Evolutionary conservation across 2,888 invertebrate genomes (phyloP).

Genomic region (Electrophaes corylata): DNA sequence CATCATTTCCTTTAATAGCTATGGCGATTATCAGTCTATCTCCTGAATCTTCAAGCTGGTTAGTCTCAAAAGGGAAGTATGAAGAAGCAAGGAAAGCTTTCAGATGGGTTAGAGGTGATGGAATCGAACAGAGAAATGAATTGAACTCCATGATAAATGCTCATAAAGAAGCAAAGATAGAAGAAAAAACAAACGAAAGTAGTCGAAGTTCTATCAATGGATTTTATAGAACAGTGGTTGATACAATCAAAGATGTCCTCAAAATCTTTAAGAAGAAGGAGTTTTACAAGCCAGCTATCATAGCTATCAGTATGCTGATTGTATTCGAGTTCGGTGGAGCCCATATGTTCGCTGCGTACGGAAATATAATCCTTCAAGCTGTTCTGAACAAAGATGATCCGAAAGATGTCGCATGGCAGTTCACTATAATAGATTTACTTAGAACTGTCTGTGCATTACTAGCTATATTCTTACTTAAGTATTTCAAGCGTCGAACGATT

Average conservation of each 20-base stretch:
- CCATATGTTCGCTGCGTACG: slow-evolving; percentile 77
- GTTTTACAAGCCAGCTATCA: slow-evolving; percentile 74
- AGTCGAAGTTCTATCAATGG: slow-evolving; percentile 51
- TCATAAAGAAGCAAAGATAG: slow-evolving; percentile 62
- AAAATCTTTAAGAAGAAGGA: slow-evolving; percentile 77
- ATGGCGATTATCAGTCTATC: slow-evolving; percentile 76
- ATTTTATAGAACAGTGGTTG: slow-evolving; percentile 54
- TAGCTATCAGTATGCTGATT: slow-evolving; percentile 76
- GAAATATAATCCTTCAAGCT: slow-evolving; percentile 71
- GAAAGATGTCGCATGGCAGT: slow-evolving; percentile 80
- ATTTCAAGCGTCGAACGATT: slow-evolving; percentile 68
- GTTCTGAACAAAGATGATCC: slow-evolving; percentile 65
- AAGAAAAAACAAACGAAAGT: slow-evolving; percentile 50
- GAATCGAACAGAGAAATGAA: slow-evolving; percentile 70
- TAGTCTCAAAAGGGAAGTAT: slow-evolving; percentile 84
- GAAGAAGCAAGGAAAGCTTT: slow-evolving; percentile 85
- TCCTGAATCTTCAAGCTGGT: slow-evolving; percentile 88
- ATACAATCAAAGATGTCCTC: slow-evolving; percentile 59
- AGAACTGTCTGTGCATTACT: slow-evolving; percentile 85
- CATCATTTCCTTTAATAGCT: slow-evolving; percentile 75
- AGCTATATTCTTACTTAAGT: slow-evolving; percentile 76
- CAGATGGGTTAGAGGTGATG: slow-evolving; percentile 84
- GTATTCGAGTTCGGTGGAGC: slow-evolving; percentile 79
- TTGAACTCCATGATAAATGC: slow-evolving; percentile 70
- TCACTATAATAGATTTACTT: slow-evolving; percentile 86